A percentile compares a stretch with the other conserved stretches of the same genome.
Conservation (phyloP, 2,797 vertebrate species). For the Discoglossus pictus region DNA sequence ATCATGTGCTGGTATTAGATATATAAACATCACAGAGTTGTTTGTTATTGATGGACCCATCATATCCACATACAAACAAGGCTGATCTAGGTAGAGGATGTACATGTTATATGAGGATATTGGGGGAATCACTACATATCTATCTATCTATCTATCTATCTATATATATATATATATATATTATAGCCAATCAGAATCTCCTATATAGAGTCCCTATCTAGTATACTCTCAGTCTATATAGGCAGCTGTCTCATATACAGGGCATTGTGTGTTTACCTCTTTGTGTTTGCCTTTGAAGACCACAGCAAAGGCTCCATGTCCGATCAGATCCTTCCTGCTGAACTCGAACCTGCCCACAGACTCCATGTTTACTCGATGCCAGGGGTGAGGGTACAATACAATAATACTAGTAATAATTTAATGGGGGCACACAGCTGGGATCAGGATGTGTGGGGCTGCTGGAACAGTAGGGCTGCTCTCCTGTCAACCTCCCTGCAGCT, state of each 20-base stretch:
- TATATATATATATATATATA: no score
- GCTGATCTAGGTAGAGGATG: no score
- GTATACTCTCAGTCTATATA: no score
- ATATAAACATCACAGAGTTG: slow-evolving; percentile 28
- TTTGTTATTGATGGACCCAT: background rate
- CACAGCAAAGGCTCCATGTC: slow-evolving; percentile 93
- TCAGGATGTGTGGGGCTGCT: slow-evolving; percentile 56
- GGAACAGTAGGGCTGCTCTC: slow-evolving; percentile 56
- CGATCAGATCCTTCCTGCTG: slow-evolving; percentile 91
- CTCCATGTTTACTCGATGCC: no score
- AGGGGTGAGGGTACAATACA: no score
- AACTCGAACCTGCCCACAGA: slow-evolving; percentile 93
- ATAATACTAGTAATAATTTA: background rate
- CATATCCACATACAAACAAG: no score
- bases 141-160: no score
- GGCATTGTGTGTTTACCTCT: slow-evolving; percentile 86
- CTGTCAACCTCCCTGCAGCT: slow-evolving; percentile 59
- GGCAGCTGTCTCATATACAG: no score
- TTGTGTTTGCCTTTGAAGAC: slow-evolving; percentile 94
- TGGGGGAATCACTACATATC: no score
- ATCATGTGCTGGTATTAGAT: slow-evolving; percentile 31
- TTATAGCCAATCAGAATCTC: no score
- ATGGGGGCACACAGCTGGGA: slow-evolving; percentile 13
- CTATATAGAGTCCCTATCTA: no score
- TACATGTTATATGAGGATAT: no score